Evolutionary conservation across 2,888 invertebrate species (phyloP), one percentile per base, ranked within the genome.

Genomic region (Nymphalis polychloros): DNA sequence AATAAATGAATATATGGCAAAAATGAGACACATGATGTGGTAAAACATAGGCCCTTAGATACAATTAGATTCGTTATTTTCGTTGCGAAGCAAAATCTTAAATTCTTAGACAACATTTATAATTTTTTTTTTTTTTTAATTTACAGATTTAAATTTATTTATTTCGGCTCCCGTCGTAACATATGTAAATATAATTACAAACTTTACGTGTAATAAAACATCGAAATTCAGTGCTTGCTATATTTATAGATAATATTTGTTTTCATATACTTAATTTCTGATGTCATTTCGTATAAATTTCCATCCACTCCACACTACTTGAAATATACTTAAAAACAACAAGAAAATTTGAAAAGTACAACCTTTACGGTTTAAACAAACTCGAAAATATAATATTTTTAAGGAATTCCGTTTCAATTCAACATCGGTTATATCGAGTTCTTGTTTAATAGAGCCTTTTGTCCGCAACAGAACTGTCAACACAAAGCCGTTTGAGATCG

Each of bases 181-280:
- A 81, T 84, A 84, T 87, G 85, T 90, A 89, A 86, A 89, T 89
- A 88, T 87, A 88, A 84, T 83, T 82, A 88, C 85, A 85, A 84
- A 84, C 81, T 84, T 81, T 83, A 82, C 73, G 90, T 90, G 90
- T 86, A 84, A 84, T 86, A 89, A 86, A 89, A 90, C 89, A 90
- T 90, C 86, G 85, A 90, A 90, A 87, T 88, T 90, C 90, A 90
- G 90, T 91, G 91, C 91, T 88, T 84, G 81, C 87, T 88, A 89
- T 87, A 76, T 77, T 84, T 81, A 84, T 84, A 86, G 80, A 84
- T 81, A 85, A 77, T 67, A 62, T 62, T 65, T 64, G 65, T 57
- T 62, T 63, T 52, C 57, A 70, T 74, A 81, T 81, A 79, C 79
- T 79, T 79, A 74, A 41, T 41, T 72, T 72, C 64, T 68, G 65